Evolutionary conservation across 2,888 invertebrate species (phyloP).

Genomic region (Agonopterix heracliana): DNA sequence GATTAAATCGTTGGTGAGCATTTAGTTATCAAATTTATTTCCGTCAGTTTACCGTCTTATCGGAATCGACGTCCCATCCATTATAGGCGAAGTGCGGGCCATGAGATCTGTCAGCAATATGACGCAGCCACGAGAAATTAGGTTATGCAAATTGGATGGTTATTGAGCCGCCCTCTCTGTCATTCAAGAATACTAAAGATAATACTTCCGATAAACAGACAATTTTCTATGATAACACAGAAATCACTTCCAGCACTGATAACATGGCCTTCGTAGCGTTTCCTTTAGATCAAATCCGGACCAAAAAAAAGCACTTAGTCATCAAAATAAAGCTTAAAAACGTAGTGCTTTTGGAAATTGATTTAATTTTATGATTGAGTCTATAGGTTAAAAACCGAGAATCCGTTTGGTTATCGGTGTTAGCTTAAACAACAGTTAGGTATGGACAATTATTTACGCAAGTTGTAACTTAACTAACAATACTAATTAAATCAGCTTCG

Average conservation of each 20-base stretch:
- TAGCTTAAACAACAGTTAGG: slow-evolving; percentile 9
- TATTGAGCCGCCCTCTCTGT: slow-evolving; percentile 42
- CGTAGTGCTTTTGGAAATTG: too few species aligned
- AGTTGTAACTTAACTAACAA: slow-evolving; percentile 31
- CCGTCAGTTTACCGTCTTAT: slow-evolving; percentile 41
- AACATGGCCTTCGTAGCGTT: neutral
- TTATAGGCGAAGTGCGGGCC: slow-evolving; percentile 34
- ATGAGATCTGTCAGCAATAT: slow-evolving; percentile 52
- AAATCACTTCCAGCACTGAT: neutral
- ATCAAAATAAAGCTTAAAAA: neutral
- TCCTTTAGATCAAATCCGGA: too few species aligned
- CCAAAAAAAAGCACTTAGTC: neutral
- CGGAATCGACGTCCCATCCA: slow-evolving; percentile 43
- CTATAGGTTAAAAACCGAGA: neutral
- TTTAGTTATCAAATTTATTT: slow-evolving; percentile 34
- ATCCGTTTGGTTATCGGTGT: neutral
- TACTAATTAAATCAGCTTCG: slow-evolving; percentile 41
- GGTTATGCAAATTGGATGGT: slow-evolving; percentile 59
- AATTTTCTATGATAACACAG: slow-evolving; percentile 11
- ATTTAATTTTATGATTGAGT: too few species aligned
- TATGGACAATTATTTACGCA: slow-evolving; percentile 26
- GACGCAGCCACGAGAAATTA: slow-evolving; percentile 54
- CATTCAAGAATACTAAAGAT: slow-evolving; percentile 42
- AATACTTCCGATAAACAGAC: slow-evolving; percentile 30
- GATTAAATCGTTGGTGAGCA: slow-evolving; percentile 11